Evolutionary conservation across 1,140 invertebrate species (phyloP).

Genomic region (Monochamus saltuarius): DNA sequence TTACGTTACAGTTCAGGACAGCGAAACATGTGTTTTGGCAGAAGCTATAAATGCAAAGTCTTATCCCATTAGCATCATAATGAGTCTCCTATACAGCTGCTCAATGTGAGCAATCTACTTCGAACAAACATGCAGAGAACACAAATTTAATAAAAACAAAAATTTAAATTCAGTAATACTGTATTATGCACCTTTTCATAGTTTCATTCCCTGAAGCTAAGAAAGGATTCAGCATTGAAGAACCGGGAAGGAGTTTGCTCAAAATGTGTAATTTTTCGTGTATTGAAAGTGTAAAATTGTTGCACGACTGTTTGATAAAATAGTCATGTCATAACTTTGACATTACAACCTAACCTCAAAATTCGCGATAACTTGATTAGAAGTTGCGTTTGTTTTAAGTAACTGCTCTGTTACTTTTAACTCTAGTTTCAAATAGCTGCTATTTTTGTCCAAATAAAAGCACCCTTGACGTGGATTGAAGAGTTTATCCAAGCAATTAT

Average conservation of each 20-base stretch:
- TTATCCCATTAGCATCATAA: constrained; percentile 6
- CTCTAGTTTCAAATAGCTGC: no score
- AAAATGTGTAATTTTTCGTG: neutral
- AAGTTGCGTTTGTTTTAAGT: no score
- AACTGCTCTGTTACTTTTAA: no score
- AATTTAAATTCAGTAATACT: constrained; percentile 1
- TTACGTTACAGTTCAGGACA: constrained; percentile 15
- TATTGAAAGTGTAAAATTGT: no score
- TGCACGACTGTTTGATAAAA: no score
- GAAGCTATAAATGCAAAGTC: constrained; percentile 36
- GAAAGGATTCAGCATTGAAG: neutral
- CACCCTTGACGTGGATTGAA: no score
- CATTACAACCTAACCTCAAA: no score
- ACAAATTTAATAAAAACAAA: constrained; percentile 8
- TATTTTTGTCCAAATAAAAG: no score
- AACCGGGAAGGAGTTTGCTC: no score
- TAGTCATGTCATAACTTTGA: no score
- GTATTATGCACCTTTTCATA: neutral
- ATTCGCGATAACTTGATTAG: no score
- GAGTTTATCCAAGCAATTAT: no score
- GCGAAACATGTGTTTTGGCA: constrained; percentile 25
- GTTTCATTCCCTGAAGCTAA: neutral
- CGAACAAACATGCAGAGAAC: constrained; percentile 23
- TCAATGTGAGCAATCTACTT: constrained; percentile 35
- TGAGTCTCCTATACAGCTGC: constrained; percentile 27